Percentiles rank a stretch among this genome's conserved stretches.
Conservation (phyloP, 2,888 invertebrate genomes). For the Volucella bombylans region DNA sequence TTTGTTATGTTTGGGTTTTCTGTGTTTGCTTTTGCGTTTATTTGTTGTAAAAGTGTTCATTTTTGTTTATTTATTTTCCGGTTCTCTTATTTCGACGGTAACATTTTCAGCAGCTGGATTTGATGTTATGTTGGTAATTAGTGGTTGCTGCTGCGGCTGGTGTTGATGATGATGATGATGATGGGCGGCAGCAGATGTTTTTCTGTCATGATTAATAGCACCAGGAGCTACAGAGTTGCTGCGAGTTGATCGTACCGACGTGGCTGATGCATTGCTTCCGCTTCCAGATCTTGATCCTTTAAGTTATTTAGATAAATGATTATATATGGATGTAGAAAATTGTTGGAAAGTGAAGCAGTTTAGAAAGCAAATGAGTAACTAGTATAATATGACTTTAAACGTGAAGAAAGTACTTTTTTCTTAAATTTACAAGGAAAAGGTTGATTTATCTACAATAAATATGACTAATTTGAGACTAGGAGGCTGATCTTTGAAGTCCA, state of each 20-base stretch:
- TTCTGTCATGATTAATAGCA: constrained; percentile 77
- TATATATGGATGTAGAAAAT: neutral
- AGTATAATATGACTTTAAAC: constrained; percentile 4
- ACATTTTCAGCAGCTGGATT: constrained; percentile 86
- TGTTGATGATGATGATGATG: constrained; percentile 76
- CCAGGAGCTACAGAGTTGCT: constrained; percentile 82
- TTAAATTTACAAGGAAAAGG: neutral
- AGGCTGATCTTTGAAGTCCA: too few species aligned
- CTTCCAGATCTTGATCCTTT: constrained; percentile 88
- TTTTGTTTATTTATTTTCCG: constrained; percentile 83
- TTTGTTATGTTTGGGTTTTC: constrained; percentile 40
- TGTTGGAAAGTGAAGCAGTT: neutral
- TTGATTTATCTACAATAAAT: too few species aligned
- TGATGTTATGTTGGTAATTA: constrained; percentile 80
- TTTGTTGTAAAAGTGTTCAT: constrained; percentile 47
- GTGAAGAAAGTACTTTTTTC: neutral
- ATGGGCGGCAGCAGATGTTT: constrained; percentile 76
- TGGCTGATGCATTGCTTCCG: constrained; percentile 88
- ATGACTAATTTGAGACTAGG: too few species aligned
- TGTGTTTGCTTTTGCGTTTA: constrained; percentile 53
- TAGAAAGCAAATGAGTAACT: neutral
- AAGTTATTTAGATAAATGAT: constrained; percentile 77
- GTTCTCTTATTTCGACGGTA: constrained; percentile 90
- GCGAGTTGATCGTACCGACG: constrained; percentile 87
- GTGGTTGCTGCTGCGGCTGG: constrained; percentile 78